These are phyloP conservation scores for Heliothis peltigera DNA, from an alignment of 2,888 invertebrate species.

Conservation along the genomic window DNA sequence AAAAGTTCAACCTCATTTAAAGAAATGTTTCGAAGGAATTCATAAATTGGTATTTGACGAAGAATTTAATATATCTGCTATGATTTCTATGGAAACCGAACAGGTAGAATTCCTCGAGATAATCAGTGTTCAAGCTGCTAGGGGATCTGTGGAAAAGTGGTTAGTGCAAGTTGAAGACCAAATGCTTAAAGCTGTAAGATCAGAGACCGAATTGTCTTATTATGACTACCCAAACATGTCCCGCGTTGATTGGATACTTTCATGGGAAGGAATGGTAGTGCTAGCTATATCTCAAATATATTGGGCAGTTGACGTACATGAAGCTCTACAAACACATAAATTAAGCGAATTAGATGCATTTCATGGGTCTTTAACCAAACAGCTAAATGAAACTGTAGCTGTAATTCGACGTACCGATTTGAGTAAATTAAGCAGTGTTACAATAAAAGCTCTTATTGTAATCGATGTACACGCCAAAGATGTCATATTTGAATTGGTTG, in stretches of 20 bases:
- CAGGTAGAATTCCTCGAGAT: conserved; percentile 90
- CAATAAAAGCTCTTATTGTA: conserved; percentile 95
- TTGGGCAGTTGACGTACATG: conserved; percentile 95
- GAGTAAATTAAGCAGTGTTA: conserved; percentile 92
- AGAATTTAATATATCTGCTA: conserved; percentile 92
- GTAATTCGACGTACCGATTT: conserved; percentile 93
- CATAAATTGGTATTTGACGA: conserved; percentile 93
- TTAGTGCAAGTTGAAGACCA: conserved; percentile 94
- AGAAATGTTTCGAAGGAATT: conserved; percentile 97
- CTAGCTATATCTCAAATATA: conserved; percentile 94
- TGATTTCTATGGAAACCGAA: conserved; percentile 94
- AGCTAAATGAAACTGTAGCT: conserved; percentile 93
- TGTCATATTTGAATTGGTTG: conserved; percentile 92
- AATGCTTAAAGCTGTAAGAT: conserved; percentile 93
- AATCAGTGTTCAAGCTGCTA: conserved; percentile 92
- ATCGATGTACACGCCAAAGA: conserved; percentile 96
- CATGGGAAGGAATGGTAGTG: conserved; percentile 96
- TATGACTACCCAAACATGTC: conserved; percentile 90
- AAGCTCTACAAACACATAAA: conserved; percentile 90
- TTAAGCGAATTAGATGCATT: conserved; percentile 89
- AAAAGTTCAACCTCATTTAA: conserved; percentile 95
- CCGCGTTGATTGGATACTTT: conserved; percentile 92
- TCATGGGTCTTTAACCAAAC: conserved; percentile 88
- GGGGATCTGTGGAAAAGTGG: conserved; percentile 97
- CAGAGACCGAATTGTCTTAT: conserved; percentile 92